These are phyloP conservation scores for Elgaria multicarinata DNA, from an alignment of 2,113 vertebrate species.

Conservation along the genomic window DNA sequence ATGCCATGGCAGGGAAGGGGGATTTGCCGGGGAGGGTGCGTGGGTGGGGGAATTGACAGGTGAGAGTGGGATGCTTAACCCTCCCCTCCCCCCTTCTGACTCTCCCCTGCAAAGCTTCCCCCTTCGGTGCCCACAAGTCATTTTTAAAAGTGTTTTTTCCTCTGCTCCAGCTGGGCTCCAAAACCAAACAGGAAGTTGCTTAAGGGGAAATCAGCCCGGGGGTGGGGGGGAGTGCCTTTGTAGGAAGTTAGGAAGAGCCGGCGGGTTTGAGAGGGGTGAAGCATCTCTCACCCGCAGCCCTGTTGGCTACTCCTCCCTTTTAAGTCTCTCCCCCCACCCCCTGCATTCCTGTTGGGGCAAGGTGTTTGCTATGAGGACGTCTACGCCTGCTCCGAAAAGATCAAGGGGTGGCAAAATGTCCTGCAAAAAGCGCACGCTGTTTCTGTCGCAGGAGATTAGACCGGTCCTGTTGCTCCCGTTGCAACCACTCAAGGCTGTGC, in stretches of 20 bases:
- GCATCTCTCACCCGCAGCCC: background rate
- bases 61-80: background rate
- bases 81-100: background rate
- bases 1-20: background rate
- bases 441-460: background rate
- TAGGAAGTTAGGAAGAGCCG: background rate
- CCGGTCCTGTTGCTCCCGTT: background rate
- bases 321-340: too few relatives aligned
- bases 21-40: background rate
- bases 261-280: background rate
- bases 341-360: background rate
- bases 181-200: background rate
- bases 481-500: background rate
- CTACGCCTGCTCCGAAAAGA: background rate
- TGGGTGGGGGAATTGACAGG: too few relatives aligned
- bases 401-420: accelerated
- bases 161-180: background rate
- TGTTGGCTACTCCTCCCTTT: background rate
- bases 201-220: background rate
- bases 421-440: background rate
- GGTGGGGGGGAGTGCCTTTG: background rate
- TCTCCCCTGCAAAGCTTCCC: background rate
- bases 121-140: background rate
- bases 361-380: background rate
- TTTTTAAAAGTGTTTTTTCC: background rate